These are phyloP conservation scores for Euglossa dilemma DNA, from an alignment of 1,140 invertebrate species.

Conservation along the genomic window DNA sequence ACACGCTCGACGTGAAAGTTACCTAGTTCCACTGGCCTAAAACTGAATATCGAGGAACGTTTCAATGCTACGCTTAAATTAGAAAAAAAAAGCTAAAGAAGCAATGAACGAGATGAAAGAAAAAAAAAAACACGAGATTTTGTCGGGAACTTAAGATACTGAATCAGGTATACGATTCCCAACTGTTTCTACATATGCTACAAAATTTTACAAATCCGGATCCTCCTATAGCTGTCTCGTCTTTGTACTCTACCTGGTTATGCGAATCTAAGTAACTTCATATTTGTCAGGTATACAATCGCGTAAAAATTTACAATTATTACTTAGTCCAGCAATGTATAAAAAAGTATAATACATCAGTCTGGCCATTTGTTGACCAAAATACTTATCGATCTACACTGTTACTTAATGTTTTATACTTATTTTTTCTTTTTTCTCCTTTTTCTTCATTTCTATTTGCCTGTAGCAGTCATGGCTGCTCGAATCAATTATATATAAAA, in stretches of 20 bases:
- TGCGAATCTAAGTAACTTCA: constrained; percentile 71
- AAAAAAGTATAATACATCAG: constrained; percentile 81
- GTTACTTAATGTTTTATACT: constrained; percentile 6
- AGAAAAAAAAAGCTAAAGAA: constrained; percentile 45
- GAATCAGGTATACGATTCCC: constrained; percentile 67
- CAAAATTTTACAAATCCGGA: constrained; percentile 75
- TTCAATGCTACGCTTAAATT: constrained; percentile 52
- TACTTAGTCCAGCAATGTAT: constrained; percentile 75
- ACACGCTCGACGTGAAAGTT: constrained; percentile 25
- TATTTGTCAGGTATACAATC: constrained; percentile 73
- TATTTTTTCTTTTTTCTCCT: not conserved
- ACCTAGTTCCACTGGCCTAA: constrained; percentile 63
- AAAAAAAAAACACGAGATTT: constrained; percentile 11
- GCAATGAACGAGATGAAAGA: not conserved
- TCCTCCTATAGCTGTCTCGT: constrained; percentile 65
- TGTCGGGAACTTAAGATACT: constrained; percentile 52
- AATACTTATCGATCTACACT: constrained; percentile 67
- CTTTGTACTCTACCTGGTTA: constrained; percentile 73
- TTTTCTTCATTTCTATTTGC: constrained; percentile 4
- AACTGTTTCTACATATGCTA: constrained; percentile 70
- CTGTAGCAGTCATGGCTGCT: not conserved
- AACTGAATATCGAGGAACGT: constrained; percentile 38
- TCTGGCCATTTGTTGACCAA: constrained; percentile 75
- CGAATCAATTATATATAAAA: constrained; percentile 13
- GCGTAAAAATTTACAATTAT: constrained; percentile 76